These are phyloP conservation scores for Oxystoma pomonae DNA, from an alignment of 2,888 invertebrate genomes.

Conservation along the genomic window DNA sequence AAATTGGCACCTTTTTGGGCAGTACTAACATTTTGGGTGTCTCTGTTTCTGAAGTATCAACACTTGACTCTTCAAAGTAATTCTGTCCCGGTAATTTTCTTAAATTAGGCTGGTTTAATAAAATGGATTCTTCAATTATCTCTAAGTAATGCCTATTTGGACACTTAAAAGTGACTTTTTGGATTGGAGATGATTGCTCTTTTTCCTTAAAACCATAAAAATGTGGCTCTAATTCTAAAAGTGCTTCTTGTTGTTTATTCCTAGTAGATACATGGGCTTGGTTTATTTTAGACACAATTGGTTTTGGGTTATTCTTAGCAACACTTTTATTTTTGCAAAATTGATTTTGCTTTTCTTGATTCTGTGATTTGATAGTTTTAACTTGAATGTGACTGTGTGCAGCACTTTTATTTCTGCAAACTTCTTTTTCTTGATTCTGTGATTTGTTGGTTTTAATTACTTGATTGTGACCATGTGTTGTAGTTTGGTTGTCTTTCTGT, in stretches of 20 bases:
- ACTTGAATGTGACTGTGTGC: neutral
- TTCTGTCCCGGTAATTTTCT: constrained; percentile 6
- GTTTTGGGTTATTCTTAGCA: neutral
- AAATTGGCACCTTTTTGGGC: constrained; percentile 15
- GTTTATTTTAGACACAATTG: neutral
- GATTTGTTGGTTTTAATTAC: neutral
- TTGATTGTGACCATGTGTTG: neutral
- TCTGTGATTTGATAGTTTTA: neutral
- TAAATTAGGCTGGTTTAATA: neutral
- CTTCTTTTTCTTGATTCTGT: too few relatives aligned
- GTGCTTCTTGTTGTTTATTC: too few relatives aligned
- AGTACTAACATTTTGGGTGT: neutral
- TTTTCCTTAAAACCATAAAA: neutral
- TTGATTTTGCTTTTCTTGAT: too few relatives aligned
- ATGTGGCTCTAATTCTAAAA: neutral
- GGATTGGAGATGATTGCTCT: neutral
- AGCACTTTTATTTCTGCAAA: too few relatives aligned
- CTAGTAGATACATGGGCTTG: too few relatives aligned
- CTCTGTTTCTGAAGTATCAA: neutral
- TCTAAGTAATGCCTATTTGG: too few relatives aligned
- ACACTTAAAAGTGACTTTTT: neutral
- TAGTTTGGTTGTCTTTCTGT: neutral
- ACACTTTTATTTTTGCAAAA: too few relatives aligned
- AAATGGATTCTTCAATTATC: neutral
- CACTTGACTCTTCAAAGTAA: constrained; percentile 10